Conservation (phyloP, 2,888 invertebrate species). For the Arctia plantaginis region DNA sequence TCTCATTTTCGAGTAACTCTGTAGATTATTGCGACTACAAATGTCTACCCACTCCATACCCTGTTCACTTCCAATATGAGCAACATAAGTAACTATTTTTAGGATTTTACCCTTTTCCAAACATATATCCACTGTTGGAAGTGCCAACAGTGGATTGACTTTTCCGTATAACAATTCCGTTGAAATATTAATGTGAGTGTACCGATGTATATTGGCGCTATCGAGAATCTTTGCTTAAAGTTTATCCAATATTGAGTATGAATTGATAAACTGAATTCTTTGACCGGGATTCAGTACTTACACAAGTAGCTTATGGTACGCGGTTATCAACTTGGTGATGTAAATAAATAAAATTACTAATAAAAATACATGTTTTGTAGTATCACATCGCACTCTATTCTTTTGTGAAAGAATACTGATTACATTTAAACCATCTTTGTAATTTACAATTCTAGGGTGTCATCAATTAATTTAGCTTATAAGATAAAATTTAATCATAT, state of each 20-base stretch:
- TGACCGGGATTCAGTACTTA: neutral
- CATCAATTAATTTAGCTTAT: no score
- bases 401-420: no score
- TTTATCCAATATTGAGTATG: neutral
- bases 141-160: conserved; percentile 54
- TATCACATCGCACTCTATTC: no score
- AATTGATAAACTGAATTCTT: neutral
- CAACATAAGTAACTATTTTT: conserved; percentile 54
- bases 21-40: conserved; percentile 38
- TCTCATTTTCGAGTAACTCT: conserved; percentile 13
- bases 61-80: conserved; percentile 57
- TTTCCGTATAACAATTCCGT: conserved; percentile 27
- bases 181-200: conserved; percentile 26
- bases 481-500: no score
- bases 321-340: no score
- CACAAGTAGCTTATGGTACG: no score
- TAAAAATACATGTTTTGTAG: no score
- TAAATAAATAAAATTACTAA: no score
- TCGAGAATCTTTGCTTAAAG: neutral
- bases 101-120: conserved; percentile 59
- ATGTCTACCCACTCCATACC: conserved; percentile 61
- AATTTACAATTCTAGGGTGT: no score
- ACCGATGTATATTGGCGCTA: neutral
- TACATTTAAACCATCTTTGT: no score
- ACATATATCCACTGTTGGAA: conserved; percentile 30